These are phyloP conservation scores for Colinus virginianus DNA, from an alignment of 2,113 vertebrate genomes.

Conservation along the genomic window DNA sequence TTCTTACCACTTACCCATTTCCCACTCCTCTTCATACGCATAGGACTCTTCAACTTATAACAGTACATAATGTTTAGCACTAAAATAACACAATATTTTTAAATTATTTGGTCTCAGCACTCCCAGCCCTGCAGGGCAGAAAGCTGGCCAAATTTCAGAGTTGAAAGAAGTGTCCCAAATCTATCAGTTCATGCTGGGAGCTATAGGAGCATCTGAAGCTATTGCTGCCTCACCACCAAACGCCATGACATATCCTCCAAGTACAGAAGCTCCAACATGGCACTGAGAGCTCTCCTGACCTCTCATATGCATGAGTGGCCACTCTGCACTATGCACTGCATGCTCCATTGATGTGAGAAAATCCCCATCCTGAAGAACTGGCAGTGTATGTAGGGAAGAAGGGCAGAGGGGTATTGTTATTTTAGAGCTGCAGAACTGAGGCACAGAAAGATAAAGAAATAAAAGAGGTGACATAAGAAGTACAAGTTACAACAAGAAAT, in stretches of 20 bases:
- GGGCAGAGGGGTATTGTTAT: neutral
- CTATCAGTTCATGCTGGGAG: neutral
- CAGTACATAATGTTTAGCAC: neutral
- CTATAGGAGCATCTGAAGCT: neutral
- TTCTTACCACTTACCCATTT: conserved; percentile 13
- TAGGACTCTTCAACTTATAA: neutral
- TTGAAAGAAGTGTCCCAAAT: neutral
- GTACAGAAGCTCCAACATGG: neutral
- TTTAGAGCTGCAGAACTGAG: neutral
- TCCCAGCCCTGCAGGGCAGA: neutral
- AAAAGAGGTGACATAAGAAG: neutral
- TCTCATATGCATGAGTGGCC: neutral
- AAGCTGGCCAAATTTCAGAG: neutral
- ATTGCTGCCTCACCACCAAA: neutral
- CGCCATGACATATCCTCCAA: neutral
- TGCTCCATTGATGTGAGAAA: neutral
- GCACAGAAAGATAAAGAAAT: neutral
- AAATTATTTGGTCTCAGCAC: neutral
- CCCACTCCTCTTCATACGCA: neutral
- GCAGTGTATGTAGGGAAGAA: neutral
- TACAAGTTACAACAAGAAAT: conserved; percentile 11
- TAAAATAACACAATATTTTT: neutral
- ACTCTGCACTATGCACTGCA: neutral
- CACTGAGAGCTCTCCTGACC: neutral
- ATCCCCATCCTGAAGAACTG: neutral